Evolutionary conservation across 2,797 vertebrate species (phyloP).

Genomic region (Clarias fuscus): DNA sequence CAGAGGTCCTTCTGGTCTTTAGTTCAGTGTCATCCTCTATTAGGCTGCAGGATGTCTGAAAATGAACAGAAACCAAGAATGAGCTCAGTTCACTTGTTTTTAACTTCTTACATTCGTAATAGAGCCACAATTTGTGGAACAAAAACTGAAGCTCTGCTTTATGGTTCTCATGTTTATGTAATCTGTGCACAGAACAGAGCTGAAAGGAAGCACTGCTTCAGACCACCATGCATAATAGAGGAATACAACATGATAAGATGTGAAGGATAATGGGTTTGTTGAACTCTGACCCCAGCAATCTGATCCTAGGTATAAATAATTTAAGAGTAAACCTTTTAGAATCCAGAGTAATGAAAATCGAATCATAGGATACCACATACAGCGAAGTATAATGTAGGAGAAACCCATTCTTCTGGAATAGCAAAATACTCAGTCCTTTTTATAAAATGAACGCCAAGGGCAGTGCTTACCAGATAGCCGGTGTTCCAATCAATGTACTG

Average conservation of each 20-base stretch:
- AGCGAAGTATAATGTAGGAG: neutral
- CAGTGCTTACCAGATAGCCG: neutral
- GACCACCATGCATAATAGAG: conserved; percentile 54
- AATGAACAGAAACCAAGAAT: conserved; percentile 32
- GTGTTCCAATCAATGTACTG: neutral
- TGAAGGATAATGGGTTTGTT: conserved; percentile 51
- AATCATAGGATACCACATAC: conserved; percentile 17
- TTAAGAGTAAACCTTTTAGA: conserved; percentile 34
- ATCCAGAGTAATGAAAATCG: conserved; percentile 23
- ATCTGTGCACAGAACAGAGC: conserved; percentile 9
- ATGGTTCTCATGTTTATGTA: conserved; percentile 29
- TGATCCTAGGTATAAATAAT: conserved; percentile 56
- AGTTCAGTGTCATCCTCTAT: conserved; percentile 85
- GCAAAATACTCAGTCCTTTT: neutral
- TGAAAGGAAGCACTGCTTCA: conserved; percentile 34
- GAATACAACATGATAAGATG: conserved; percentile 40
- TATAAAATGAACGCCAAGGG: neutral
- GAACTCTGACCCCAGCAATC: conserved; percentile 56
- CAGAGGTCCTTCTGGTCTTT: conserved; percentile 63
- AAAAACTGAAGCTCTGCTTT: neutral
- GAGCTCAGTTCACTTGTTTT: neutral
- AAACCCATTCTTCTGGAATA: neutral
- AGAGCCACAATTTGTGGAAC: neutral
- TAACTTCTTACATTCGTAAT: neutral
- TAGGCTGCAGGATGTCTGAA: conserved; percentile 82